Conservation (phyloP, 2,888 invertebrate species). For the Cosmia trapezina region DNA sequence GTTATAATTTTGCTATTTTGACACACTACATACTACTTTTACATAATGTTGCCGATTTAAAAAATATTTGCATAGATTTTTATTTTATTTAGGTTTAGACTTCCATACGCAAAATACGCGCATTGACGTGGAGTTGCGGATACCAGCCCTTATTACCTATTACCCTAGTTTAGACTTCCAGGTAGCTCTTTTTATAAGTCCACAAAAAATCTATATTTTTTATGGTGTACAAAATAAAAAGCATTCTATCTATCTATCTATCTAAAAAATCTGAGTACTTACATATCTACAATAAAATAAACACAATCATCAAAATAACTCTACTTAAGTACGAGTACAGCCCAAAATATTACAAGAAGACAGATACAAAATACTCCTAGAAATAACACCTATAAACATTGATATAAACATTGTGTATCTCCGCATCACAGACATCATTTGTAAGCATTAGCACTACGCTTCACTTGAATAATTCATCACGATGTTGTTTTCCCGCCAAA, state of each 20-base stretch:
- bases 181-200: background rate
- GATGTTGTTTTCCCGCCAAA: constrained; percentile 68
- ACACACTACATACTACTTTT: too few species aligned
- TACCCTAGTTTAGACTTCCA: too few species aligned
- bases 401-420: constrained; percentile 28
- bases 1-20: background rate
- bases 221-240: too few species aligned
- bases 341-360: background rate
- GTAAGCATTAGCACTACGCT: constrained; percentile 73
- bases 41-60: too few species aligned
- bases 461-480: constrained; percentile 82
- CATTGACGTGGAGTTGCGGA: too few species aligned
- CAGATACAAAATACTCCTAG: constrained; percentile 51
- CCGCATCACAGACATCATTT: constrained; percentile 73
- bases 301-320: background rate
- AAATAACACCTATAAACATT: constrained; percentile 18
- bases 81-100: background rate
- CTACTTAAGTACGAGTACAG: background rate
- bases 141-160: too few species aligned
- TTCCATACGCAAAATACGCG: too few species aligned
- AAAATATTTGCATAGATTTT: background rate
- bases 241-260: too few species aligned
- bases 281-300: background rate
- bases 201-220: background rate
- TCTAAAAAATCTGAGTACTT: background rate